Percentiles rank a stretch among this genome's conserved stretches.
These are phyloP conservation scores for Odontophorus gujanensis DNA, from an alignment of 2,113 vertebrate species.

Conservation along the genomic window DNA sequence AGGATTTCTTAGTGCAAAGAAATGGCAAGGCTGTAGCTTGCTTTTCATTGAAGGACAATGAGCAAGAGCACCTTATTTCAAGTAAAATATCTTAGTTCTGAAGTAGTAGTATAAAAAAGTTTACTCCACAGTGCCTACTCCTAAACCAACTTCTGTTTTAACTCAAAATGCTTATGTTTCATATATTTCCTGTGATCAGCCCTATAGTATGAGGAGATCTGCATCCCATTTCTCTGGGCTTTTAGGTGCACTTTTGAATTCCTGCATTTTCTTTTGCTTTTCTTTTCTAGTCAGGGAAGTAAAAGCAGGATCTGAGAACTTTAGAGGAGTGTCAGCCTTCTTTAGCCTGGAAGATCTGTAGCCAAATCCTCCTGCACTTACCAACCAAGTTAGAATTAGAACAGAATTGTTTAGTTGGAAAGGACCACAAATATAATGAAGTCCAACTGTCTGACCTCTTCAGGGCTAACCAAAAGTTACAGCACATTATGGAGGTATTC, in stretches of 20 bases:
- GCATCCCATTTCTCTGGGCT: background rate
- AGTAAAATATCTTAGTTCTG: background rate
- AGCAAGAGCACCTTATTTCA: background rate
- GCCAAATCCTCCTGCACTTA: background rate
- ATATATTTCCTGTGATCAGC: background rate
- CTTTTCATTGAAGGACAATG: background rate
- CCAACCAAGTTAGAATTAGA: background rate
- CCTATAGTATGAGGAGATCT: background rate
- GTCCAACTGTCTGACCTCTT: background rate
- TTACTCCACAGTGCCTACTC: background rate
- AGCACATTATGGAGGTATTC: background rate
- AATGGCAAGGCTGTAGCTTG: background rate
- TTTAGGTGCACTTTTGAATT: background rate
- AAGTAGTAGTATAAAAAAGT: background rate
- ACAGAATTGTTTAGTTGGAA: background rate
- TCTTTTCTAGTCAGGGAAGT: background rate
- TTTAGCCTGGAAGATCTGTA: background rate
- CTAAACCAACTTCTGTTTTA: background rate
- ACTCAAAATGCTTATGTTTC: background rate
- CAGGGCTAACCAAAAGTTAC: background rate
- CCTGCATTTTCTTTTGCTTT: background rate
- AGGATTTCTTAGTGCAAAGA: background rate
- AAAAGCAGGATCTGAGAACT: background rate
- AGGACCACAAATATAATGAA: background rate
- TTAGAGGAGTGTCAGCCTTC: rapidly evolving